phyloP scores from a whole-genome alignment of 2,888 invertebrate species.

The Scaptomyza tumidula region DNA sequence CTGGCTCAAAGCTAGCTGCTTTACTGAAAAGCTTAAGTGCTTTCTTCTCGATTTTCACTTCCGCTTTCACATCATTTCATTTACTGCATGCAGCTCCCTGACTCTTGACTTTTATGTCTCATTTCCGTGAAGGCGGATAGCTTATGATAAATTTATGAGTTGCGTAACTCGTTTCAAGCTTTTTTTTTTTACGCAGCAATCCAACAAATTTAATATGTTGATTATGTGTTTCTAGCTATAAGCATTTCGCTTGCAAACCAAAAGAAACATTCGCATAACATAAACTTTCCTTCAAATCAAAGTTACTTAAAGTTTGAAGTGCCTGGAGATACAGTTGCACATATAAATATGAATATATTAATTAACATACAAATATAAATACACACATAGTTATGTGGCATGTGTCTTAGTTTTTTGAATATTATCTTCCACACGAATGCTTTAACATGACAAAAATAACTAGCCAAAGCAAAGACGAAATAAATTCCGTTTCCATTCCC shows the following conservation, averaged over 20 bases:
- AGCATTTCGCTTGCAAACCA: slow-evolving; percentile 19
- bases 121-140: slow-evolving; percentile 29
- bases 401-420: slow-evolving; percentile 33
- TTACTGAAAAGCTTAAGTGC: background rate
- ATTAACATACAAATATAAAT: slow-evolving; percentile 8
- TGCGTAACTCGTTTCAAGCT: slow-evolving; percentile 14
- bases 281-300: slow-evolving; percentile 4
- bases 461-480: slow-evolving; percentile 44
- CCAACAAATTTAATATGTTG: background rate
- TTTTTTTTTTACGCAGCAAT: background rate
- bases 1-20: background rate
- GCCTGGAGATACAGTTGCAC: slow-evolving; percentile 20
- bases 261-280: slow-evolving; percentile 1
- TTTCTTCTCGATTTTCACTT: background rate
- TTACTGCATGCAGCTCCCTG: slow-evolving; percentile 4
- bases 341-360: slow-evolving; percentile 11
- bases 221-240: background rate
- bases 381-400: background rate
- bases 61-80: slow-evolving; percentile 7
- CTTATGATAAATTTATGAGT: slow-evolving; percentile 51
- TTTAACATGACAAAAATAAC: slow-evolving; percentile 59
- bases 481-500: slow-evolving; percentile 2
- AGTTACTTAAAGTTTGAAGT: slow-evolving; percentile 14
- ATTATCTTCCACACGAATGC: slow-evolving; percentile 75
- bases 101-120: slow-evolving; percentile 33